phyloP scores from a whole-genome alignment of 2,113 vertebrate species.

The Oryzias celebensis region DNA sequence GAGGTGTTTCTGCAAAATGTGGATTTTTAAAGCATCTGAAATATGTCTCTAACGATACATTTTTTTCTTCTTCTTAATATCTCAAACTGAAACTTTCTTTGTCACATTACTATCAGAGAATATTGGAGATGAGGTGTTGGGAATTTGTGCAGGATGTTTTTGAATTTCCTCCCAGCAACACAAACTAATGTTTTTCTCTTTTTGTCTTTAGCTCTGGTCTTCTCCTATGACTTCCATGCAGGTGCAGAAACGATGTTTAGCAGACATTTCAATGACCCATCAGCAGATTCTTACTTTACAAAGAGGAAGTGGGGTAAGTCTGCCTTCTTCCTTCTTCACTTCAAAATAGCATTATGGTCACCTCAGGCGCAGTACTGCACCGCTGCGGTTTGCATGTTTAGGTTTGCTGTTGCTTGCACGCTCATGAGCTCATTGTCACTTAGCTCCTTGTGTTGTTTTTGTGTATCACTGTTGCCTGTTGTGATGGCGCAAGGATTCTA shows the following conservation, averaged over 20 bases:
- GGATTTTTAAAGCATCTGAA: too few relatives aligned
- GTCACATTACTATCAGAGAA: too few relatives aligned
- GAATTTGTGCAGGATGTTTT: too few relatives aligned
- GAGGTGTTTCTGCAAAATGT: too few relatives aligned
- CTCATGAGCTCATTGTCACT: constrained; percentile 7
- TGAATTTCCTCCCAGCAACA: not conserved
- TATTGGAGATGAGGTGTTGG: too few relatives aligned
- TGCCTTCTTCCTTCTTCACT: not conserved
- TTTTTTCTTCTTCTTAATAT: too few relatives aligned
- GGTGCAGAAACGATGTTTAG: constrained; percentile 98
- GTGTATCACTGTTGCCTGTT: not conserved
- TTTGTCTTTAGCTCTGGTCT: constrained; percentile 86
- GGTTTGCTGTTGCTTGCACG: constrained; percentile 9
- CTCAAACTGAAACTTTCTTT: too few relatives aligned
- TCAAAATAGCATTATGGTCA: constrained; percentile 22
- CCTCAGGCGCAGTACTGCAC: not conserved
- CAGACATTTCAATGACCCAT: constrained; percentile 96
- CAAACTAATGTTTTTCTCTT: not conserved
- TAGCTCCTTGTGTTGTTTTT: constrained; percentile 9
- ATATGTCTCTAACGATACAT: too few relatives aligned
- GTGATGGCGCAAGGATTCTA: too few relatives aligned
- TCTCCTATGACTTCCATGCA: constrained; percentile 98
- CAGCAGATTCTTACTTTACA: constrained; percentile 94
- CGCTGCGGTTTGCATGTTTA: constrained; percentile 15
- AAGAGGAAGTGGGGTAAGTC: constrained; percentile 98